phyloP scores from a whole-genome alignment of 2,113 vertebrate genomes.

The Uria lomvia region DNA sequence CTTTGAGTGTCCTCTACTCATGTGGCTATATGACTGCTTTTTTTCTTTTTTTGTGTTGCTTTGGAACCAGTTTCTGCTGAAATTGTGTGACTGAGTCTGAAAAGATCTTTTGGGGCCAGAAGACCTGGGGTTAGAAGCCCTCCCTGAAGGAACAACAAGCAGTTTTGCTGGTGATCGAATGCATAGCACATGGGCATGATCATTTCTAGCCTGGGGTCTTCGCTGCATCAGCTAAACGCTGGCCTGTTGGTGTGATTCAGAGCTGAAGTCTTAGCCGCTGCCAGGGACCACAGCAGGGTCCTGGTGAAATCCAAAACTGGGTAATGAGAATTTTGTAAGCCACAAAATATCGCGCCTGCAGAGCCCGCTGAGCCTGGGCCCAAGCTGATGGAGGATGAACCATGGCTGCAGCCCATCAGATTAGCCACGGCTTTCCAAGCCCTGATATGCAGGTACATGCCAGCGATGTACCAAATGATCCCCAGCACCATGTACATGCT shows the following conservation, averaged over 20 bases:
- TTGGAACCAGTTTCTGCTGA: neutral
- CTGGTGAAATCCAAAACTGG: neutral
- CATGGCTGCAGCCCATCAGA: accelerated
- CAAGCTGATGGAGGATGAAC: neutral
- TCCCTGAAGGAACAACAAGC: neutral
- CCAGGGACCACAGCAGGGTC: neutral
- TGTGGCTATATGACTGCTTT: neutral
- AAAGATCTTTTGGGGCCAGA: neutral
- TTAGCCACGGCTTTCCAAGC: neutral
- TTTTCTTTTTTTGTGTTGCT: neutral
- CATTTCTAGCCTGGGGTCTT: neutral
- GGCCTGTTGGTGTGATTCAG: neutral
- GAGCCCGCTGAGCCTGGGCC: neutral
- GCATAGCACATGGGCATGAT: neutral
- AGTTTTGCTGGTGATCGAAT: neutral
- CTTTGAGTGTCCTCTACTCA: neutral
- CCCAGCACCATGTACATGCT: accelerated
- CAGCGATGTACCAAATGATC: neutral
- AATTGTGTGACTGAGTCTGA: neutral
- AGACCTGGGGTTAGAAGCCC: neutral
- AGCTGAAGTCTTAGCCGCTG: neutral
- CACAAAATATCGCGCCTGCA: neutral
- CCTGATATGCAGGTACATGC: neutral
- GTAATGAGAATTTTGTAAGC: neutral
- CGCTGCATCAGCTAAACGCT: neutral